Percentiles rank a stretch among this genome's conserved stretches.
Evolutionary conservation across 2,797 vertebrate genomes (phyloP).

Genomic region (Manis javanica): DNA sequence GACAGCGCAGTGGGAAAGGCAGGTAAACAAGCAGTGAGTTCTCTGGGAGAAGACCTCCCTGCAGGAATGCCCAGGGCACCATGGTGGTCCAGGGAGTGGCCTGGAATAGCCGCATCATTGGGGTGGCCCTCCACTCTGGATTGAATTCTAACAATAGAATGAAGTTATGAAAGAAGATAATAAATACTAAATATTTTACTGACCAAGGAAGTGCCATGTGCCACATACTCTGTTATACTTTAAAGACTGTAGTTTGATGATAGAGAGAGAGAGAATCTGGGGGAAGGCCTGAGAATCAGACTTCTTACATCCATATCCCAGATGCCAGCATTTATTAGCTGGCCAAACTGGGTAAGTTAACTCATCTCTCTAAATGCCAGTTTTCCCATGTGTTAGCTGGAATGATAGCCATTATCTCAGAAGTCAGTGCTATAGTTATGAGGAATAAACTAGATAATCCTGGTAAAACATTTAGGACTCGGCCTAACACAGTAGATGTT

Average conservation of each 20-base stretch:
- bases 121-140: not conserved
- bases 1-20: not conserved
- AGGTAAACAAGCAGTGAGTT: not conserved
- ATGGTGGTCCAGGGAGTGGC: not conserved
- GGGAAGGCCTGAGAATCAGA: not conserved
- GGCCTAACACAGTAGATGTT: not conserved
- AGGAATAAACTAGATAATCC: not conserved
- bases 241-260: not conserved
- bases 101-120: fast-evolving
- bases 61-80: fast-evolving
- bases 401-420: not conserved
- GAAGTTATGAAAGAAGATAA: not conserved
- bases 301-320: not conserved
- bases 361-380: not conserved
- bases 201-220: not conserved
- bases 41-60: not conserved
- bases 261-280: not conserved
- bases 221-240: not conserved
- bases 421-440: not conserved
- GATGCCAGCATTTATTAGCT: not conserved
- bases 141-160: not conserved
- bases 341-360: not conserved
- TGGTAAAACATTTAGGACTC: not conserved
- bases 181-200: not conserved
- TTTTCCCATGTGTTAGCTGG: not conserved